These are phyloP conservation scores for Limnephilus lunatus DNA, from an alignment of 2,888 invertebrate genomes.

Conservation along the genomic window DNA sequence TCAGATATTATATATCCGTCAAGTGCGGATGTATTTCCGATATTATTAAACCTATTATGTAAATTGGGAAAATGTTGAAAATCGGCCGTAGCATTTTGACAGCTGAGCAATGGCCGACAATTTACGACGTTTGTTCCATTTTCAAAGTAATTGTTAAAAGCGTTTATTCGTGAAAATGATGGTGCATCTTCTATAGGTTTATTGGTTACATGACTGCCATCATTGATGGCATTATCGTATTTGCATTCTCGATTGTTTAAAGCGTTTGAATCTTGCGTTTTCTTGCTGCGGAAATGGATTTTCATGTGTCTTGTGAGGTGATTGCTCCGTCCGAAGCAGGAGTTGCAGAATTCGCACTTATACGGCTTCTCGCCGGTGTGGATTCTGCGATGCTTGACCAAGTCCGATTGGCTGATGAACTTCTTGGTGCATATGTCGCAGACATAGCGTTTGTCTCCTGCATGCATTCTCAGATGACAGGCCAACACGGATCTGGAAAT, in stretches of 20 bases:
- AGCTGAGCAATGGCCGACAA: conserved; percentile 10
- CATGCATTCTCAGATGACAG: conserved; percentile 62
- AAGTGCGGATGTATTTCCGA: background rate
- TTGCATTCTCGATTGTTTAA: conserved; percentile 35
- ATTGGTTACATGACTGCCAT: background rate
- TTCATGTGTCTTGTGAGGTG: conserved; percentile 64
- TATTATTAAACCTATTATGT: conserved; percentile 39
- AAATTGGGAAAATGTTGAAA: conserved; percentile 25
- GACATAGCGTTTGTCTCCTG: conserved; percentile 58
- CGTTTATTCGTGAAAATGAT: background rate
- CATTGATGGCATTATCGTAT: background rate
- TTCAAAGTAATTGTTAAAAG: conserved; percentile 32
- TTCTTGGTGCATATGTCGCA: conserved; percentile 63
- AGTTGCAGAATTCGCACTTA: conserved; percentile 63
- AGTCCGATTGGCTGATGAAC: conserved; percentile 64
- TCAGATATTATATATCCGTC: conserved; percentile 36
- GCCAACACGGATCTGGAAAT: conserved; percentile 62
- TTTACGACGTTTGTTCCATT: conserved; percentile 2
- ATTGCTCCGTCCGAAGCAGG: conserved; percentile 63
- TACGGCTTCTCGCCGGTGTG: conserved; percentile 64
- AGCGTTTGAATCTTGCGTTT: conserved; percentile 11
- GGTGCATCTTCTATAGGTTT: conserved; percentile 24
- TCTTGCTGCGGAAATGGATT: conserved; percentile 63
- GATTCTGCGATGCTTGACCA: conserved; percentile 61
- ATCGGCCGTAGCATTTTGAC: conserved; percentile 21